Conservation (phyloP, 92 coral and sea anemone species). For the Paramuricea clavata region DNA sequence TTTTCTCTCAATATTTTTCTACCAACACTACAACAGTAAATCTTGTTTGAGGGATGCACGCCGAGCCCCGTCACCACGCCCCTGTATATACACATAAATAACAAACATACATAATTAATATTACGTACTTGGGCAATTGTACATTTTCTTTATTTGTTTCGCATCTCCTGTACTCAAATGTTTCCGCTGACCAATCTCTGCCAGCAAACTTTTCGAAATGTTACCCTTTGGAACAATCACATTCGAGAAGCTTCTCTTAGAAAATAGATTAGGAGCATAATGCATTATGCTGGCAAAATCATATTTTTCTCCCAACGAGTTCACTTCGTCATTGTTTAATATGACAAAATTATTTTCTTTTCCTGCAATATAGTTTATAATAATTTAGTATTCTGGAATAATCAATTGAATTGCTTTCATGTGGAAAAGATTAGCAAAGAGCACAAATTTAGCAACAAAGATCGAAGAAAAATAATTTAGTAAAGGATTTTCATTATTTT, state of each 20-base stretch:
- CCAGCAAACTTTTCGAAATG: conserved; percentile 63
- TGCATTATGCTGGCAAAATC: conserved; percentile 98
- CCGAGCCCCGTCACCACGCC: too few species aligned
- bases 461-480: too few species aligned
- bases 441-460: too few species aligned
- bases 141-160: conserved; percentile 85
- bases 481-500: too few species aligned
- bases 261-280: conserved; percentile 89
- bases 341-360: conserved; percentile 90
- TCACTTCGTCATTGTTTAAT: conserved; percentile 75
- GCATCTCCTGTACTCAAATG: conserved; percentile 88
- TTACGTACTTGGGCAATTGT: conserved; percentile 84
- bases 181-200: conserved; percentile 91
- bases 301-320: conserved; percentile 84
- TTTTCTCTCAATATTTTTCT: too few species aligned
- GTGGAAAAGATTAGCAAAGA: not conserved
- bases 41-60: too few species aligned
- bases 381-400: not conserved
- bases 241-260: conserved; percentile 70
- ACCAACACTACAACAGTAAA: too few species aligned
- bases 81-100: not conserved
- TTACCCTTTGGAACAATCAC: conserved; percentile 78
- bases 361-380: conserved; percentile 55
- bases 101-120: not conserved
- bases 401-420: not conserved